Evolutionary conservation across 2,888 invertebrate species (phyloP), one percentile per base, ranked within the genome.

Genomic region (Rhodophaea formosa): DNA sequence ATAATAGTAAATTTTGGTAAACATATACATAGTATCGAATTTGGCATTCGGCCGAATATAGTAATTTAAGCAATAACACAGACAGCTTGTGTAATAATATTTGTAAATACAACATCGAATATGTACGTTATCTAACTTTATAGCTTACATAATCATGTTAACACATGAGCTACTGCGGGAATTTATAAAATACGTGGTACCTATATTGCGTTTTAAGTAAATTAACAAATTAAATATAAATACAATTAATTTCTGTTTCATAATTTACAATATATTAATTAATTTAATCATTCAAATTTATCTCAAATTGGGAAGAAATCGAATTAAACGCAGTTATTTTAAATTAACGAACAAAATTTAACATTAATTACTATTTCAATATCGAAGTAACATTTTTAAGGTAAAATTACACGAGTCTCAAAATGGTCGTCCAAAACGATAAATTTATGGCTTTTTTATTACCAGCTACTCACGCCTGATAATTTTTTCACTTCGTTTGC

Each of bases 381-480:
- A 29, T 45, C 29, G 32, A 32, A 32, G 30, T 43, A 30, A n/a
- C 17, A 47, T n/a, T 47, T 47, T 30, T 29, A 47, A 23, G 10
- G 29, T 5, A 12, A 47, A 47, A 47, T 29, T 30, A 29, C 30
- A 8, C 23, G 14, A 32, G 45, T 32, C 54, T 54, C 44, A 32
- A 54, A 45, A 30, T 45, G 30, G 44, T 29, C 16, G 15, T 3
- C 45, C 45, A 23, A 16, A 54, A 32, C 14, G 44, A 42, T 54
- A 54, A 45, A 32, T 44, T 54, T 54, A 54, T 45, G 12, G 44
- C 44, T 7, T 44, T 45, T 54, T 54, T 54, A 45, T 54, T 43
- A 16, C 49, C 23, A 47, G 49, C 32, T 15, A 49, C 32, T 32
- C 14, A 10, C 12, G 51, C 16, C 16, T 51, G 32, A 51, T 49